Base-by-base conservation (phyloP, 2,113 vertebrate species). In the Arenaria interpres region DNA sequence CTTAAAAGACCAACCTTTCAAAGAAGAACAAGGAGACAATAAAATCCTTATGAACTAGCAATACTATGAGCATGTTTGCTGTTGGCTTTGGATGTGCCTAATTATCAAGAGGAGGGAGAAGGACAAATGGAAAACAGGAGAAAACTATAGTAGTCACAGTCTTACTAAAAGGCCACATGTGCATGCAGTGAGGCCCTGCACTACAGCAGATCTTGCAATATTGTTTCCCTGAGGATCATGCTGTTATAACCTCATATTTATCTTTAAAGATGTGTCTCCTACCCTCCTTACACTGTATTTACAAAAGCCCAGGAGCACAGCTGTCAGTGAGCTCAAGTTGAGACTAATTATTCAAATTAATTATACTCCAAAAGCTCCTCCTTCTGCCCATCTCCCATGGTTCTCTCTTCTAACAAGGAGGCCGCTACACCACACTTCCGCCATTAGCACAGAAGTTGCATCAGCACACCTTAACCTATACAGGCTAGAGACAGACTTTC, bases 301-400 rank as follows among this genome's bases (percentile, higher is more conserved):
- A n/a, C 67, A 77, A 73, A 85, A 86, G 85, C 68, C 54, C 0
- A 0, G 32, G 50, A 93, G 45, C 45, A 57, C 45, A 62, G 43
- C 66, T 88, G 74, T 19, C 81, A 91, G 33, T 7, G 39, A 87
- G 62, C 35, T 68, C 63, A 82, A 85, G 48, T 2, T 51, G 62
- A 91, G 45, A 56, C 39, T 48, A 63, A 89, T 18, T 12, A 76
- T 12, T n/a, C 14, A 39, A 79, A 64, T 11, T 12, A 62, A 16
- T 39, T 60, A 2, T 7, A 37, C 7, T 68, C 12, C 45, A n/a
- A 89, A 84, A 68, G 41, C 35, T 72, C 15, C 54, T 51, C 15
- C 43, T 85, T 87, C 85, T 73, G 75, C 66, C 2, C 0, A 8
- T 18, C 48, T 85, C 25, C 20, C 0, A 4, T 1, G 4, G 53